Evolutionary conservation across 2,797 vertebrate genomes (phyloP).

Genomic region (Spheniscus humboldti): DNA sequence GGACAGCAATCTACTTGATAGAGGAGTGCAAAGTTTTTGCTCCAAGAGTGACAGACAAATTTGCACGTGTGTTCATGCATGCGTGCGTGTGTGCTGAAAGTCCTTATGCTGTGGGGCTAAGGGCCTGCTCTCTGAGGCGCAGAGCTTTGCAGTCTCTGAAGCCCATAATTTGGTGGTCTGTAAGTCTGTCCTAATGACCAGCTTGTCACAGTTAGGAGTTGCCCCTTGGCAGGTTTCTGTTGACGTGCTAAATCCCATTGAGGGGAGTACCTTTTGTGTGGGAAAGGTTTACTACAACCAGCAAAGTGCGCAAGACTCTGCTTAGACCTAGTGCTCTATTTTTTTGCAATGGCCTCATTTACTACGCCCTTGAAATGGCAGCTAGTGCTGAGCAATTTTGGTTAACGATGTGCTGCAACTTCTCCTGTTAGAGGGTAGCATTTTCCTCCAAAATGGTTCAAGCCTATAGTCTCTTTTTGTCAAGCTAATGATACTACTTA

Average conservation of each 20-base stretch:
- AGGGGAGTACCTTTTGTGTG: neutral
- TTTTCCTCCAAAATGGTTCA: neutral
- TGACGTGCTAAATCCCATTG: neutral
- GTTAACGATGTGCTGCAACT: neutral
- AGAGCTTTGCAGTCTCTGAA: neutral
- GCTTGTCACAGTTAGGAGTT: neutral
- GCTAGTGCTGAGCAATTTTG: neutral
- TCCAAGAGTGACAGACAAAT: neutral
- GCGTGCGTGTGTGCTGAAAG: neutral
- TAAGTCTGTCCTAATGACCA: neutral
- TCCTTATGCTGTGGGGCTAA: neutral
- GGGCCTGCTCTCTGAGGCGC: neutral
- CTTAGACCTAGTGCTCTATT: neutral
- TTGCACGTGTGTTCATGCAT: rapidly evolving
- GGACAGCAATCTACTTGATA: neutral
- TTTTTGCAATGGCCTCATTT: neutral
- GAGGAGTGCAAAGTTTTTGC: neutral
- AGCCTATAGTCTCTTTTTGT: neutral
- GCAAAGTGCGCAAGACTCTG: neutral
- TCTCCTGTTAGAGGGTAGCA: neutral
- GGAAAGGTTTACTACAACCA: neutral
- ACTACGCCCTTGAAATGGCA: neutral
- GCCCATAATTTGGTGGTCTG: neutral
- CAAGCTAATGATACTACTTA: neutral
- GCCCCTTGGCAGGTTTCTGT: neutral